A percentile compares a stretch with the other conserved stretches of the same genome.
phyloP scores from a whole-genome alignment of 2,888 invertebrate genomes.

The Eurois occulta region DNA sequence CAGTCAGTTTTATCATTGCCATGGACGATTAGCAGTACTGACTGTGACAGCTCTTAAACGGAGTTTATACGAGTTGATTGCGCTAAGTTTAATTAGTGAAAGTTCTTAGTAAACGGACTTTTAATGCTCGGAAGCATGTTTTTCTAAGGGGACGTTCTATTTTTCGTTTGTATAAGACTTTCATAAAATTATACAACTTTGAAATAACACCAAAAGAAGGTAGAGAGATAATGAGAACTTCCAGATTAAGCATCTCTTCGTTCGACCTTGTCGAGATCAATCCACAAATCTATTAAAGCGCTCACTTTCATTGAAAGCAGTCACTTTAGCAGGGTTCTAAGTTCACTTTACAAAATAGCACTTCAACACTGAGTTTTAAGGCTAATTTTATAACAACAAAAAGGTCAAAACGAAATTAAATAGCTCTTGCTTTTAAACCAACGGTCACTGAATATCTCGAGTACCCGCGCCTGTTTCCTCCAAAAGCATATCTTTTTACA shows the following conservation, averaged over 20 bases:
- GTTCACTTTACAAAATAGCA: background rate
- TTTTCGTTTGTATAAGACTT: background rate
- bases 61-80: background rate
- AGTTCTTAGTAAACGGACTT: background rate
- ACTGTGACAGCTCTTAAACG: background rate
- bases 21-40: background rate
- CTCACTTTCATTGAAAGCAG: background rate
- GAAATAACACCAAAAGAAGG: background rate
- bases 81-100: background rate
- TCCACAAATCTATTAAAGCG: background rate
- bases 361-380: conserved; percentile 12
- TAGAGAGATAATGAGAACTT: background rate
- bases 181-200: background rate
- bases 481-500: conserved; percentile 57
- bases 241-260: background rate
- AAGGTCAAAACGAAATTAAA: conserved; percentile 19
- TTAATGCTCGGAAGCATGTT: background rate
- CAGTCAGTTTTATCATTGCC: background rate
- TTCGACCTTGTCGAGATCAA: background rate
- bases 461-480: conserved; percentile 33
- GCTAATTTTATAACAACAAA: background rate
- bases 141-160: background rate
- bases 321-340: background rate
- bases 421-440: conserved; percentile 37
- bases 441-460: conserved; percentile 36